phyloP scores from a whole-genome alignment of 2,113 vertebrate genomes.

The Buteo buteo region DNA sequence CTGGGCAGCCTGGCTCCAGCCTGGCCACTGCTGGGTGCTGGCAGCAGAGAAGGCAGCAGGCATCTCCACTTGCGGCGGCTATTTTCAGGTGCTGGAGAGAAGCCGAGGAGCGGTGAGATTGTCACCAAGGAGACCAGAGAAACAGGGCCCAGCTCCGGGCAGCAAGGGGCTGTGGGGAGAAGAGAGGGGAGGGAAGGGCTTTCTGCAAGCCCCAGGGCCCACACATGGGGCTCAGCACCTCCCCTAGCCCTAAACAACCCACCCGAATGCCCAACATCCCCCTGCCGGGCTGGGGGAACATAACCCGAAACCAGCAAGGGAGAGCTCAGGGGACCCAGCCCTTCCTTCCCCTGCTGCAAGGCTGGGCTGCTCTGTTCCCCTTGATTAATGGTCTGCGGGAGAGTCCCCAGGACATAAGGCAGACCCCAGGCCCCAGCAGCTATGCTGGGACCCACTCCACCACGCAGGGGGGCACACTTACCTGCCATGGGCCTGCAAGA shows the following conservation, averaged over 20 bases:
- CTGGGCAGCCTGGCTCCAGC: background rate
- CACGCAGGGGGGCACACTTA: background rate
- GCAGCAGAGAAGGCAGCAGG: background rate
- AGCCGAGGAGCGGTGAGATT: slow-evolving; percentile 46
- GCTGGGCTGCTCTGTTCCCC: background rate
- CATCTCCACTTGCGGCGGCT: slow-evolving; percentile 61
- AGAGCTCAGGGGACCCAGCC: background rate
- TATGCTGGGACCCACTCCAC: background rate
- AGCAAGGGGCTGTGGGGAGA: background rate
- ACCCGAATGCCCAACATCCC: too few relatives aligned
- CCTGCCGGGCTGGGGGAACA: too few relatives aligned
- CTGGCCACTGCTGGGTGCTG: background rate
- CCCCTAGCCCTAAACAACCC: too few relatives aligned
- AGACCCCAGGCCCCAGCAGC: background rate
- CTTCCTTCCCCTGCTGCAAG: background rate
- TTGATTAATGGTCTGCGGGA: accelerated
- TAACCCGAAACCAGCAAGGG: background rate
- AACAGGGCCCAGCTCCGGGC: background rate
- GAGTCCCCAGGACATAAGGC: background rate
- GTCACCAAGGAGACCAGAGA: slow-evolving; percentile 55
- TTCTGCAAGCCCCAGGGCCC: background rate
- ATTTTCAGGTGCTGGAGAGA: slow-evolving; percentile 62
- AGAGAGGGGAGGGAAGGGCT: background rate
- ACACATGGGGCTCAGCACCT: background rate
- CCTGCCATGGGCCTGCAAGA: background rate